Evolutionary conservation across 1,140 invertebrate genomes (phyloP), one percentile per base, ranked within the genome.

Genomic region (Brachionus calyciflorus): DNA sequence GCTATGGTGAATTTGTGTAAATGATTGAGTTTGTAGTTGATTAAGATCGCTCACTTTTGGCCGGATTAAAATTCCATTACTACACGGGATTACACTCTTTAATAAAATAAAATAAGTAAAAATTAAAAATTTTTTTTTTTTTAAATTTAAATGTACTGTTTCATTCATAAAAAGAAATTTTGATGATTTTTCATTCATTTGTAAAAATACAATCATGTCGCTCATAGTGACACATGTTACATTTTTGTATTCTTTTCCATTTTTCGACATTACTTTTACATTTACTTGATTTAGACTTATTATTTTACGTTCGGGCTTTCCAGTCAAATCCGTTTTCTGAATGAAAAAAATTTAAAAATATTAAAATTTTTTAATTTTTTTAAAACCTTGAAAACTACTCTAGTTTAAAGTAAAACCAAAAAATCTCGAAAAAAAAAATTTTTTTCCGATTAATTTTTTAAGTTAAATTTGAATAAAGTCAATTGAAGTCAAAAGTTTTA

Each of bases 171-270:
- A 73, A 17, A 28, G 7, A 7, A 51, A 73, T 55, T 55, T 49
- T 10, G 37, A 60, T 28, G 44, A 33, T 55, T 73, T 73, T 49
- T 73, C 69, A 30, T 73, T 73, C 19, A 51, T 17, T 37, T 73
- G 69, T 40, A 73, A 33, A 40, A 73, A 73, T 19, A 73, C 69
- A 12, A 73, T 73, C 69, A 73, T 73, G 9, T 73, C 69, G 19
- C 17, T 73, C 69, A 73, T 73, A 7, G 69, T 73, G 0, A 73
- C 69, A 55, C 69, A 73, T 19, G 51, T 55, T 1, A 73, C 69
- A 73, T 73, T 41, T 73, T 73, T 73, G 26, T 73, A 55, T 41
- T 40, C 69, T 53, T 73, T 73, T 12, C 69, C 51, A 21, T 73
- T 73, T 37, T 51, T 73, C 33, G 69, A 73, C 69, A 73, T 73